Evolutionary conservation across 2,888 invertebrate species (phyloP), one percentile per base, ranked within the genome.

Genomic region (Orchesellides sinensis): DNA sequence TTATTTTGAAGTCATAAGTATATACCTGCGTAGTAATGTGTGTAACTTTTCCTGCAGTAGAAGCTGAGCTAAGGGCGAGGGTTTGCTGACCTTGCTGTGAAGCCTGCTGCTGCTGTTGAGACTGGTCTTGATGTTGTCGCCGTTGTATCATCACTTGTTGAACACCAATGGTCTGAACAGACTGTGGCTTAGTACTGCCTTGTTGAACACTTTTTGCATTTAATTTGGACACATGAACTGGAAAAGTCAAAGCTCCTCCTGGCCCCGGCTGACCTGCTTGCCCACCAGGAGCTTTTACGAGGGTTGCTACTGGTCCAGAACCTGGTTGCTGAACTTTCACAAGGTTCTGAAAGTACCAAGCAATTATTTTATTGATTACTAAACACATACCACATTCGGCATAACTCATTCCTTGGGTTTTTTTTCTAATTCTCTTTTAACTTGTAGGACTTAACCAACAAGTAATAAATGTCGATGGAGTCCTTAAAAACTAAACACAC

Each of bases 161-260:
- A n/a, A 74, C 70, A 0, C 75, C 49, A 12, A 45, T 19, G 25
- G 66, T 66, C 14, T 66, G 63, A 2, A 56, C 65, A 14, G 69
- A 54, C 17, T 72, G 61, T 61, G 82, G 84, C 21, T 86, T 86
- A 12, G 73, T 40, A 61, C 79, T 72, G n/a, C 45, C 72, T 17
- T 47, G 25, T 2, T 65, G 12, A 6, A 14, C 32, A 1, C 72
- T 66, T 49, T 80, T 80, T 1, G 79, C 2, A 65, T 49, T 63
- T 25, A 85, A 73, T 45, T 85, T 83, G 12, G 84, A 83, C 8
- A 86, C 70, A 40, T 82, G 84, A 0, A 87, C 54, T 0, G 87
- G 87, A 19, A 87, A 86, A 0, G 83, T 74, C 14, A 85, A 21
- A 2, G 83, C 61, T 19, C 81, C 78, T 2, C 52, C 32, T 19